Evolutionary conservation across 2,113 vertebrate genomes (phyloP), one percentile per base, ranked within the genome.

Genomic region (Genyomyrus donnyi): DNA sequence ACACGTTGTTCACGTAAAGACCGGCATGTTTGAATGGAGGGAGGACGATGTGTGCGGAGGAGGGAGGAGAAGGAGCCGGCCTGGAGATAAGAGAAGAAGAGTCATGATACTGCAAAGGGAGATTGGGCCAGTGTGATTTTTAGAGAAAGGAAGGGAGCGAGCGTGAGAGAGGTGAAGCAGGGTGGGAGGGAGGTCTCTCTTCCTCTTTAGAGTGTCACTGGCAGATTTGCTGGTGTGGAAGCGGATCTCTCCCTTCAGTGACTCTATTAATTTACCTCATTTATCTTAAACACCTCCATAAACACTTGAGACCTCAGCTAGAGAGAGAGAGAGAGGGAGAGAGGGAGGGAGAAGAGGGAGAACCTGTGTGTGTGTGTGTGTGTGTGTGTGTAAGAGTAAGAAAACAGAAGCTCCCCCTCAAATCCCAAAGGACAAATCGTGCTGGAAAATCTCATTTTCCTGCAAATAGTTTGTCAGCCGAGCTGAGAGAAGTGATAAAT

Each of bases 181-280:
- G n/a, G 39, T 2, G 91, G 90, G 91, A 88, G 56, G 70, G 91
- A 91, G 91, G 91, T 91, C 62, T 93, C 91, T 87, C 92, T 91
- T 91, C 92, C 93, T 95, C 94, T 93, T 94, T 87, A 92, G 93
- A 92, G 94, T 94, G 95, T 95, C 94, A 95, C 93, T 93, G 90
- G 95, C 92, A 92, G 95, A 95, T 95, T 94, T 95, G 93, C 94
- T 95, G 92, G 94, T 94, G 94, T 93, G 94, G 94, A 94, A 95
- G 95, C 95, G 94, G 95, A 96, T 96, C 96, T 95, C 96, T 96
- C 95, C 96, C 97, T 96, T 96, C 96, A 97, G 95, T 96, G 95
- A 97, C 96, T 97, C 97, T 97, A 97, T 97, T 97, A 97, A 97
- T 97, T 97, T 97, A 96, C 95, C 97, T 97, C 97, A 97, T 97